Percentiles rank a stretch among this genome's conserved stretches.
Evolutionary conservation across 2,888 invertebrate genomes (phyloP).

Genomic region (Fragum sueziense): DNA sequence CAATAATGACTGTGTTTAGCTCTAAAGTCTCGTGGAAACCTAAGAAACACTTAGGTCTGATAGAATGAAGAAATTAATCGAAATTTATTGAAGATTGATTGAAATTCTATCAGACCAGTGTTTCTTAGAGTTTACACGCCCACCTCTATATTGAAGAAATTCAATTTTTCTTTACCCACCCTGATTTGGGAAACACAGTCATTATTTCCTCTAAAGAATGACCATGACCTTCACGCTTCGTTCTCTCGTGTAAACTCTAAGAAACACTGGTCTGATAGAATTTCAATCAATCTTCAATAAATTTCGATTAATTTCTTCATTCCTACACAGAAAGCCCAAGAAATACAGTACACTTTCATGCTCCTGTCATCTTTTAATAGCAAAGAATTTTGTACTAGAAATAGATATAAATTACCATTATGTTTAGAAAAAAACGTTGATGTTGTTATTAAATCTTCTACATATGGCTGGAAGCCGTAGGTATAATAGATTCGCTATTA

Average conservation of each 20-base stretch:
- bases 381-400: too few species aligned
- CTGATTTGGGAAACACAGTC: neutral
- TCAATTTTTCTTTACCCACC: neutral
- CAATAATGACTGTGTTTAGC: too few species aligned
- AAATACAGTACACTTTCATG: too few species aligned
- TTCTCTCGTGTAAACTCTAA: neutral
- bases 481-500: too few species aligned
- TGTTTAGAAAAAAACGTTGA: too few species aligned
- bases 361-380: too few species aligned
- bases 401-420: too few species aligned
- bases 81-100: conserved; percentile 10
- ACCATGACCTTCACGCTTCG: neutral
- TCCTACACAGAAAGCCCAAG: too few species aligned
- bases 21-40: neutral
- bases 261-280: neutral
- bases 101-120: neutral
- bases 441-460: too few species aligned
- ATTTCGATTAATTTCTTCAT: conserved; percentile 5
- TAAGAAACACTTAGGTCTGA: neutral
- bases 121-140: neutral
- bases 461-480: too few species aligned
- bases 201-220: conserved; percentile 1
- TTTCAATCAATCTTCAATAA: conserved; percentile 1
- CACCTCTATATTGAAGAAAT: neutral
- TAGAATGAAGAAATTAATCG: conserved; percentile 7